Conservation (phyloP, 2,888 invertebrate species). For the Escarpia spicata region DNA sequence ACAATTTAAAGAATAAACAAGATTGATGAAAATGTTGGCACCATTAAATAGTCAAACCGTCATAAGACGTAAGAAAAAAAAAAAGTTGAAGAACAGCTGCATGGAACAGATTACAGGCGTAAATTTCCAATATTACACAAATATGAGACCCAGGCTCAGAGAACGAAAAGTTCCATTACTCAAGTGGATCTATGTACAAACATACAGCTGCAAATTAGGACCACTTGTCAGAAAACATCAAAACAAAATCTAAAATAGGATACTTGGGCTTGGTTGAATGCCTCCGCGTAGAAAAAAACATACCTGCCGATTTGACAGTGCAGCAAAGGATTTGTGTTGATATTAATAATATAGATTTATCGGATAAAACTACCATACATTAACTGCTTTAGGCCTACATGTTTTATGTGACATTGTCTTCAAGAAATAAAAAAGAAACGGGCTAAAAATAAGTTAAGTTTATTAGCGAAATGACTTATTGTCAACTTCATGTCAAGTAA, state of each 20-base stretch:
- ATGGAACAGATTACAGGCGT: not conserved
- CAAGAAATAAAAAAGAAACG: too few relatives aligned
- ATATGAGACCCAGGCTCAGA: not conserved
- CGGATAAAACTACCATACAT: too few relatives aligned
- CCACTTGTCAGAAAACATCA: not conserved
- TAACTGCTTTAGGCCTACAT: too few relatives aligned
- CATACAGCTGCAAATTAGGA: not conserved
- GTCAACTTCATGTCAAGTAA: too few relatives aligned
- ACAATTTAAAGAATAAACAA: not conserved
- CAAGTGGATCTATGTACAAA: not conserved
- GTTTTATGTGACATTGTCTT: too few relatives aligned
- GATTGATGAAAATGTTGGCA: not conserved
- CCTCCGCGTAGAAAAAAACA: too few relatives aligned
- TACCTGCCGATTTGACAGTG: too few relatives aligned
- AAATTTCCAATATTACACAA: slow-evolving; percentile 10
- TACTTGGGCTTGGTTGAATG: not conserved
- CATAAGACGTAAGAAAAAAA: not conserved
- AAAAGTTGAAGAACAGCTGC: not conserved
- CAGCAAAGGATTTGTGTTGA: too few relatives aligned
- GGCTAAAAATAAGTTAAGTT: too few relatives aligned
- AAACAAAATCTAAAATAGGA: not conserved
- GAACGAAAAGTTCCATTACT: not conserved
- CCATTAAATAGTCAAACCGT: not conserved
- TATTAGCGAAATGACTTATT: too few relatives aligned
- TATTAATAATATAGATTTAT: too few relatives aligned